Evolutionary conservation across 2,797 vertebrate genomes (phyloP), one percentile per base, ranked within the genome.

Genomic region (Cygnus olor): DNA sequence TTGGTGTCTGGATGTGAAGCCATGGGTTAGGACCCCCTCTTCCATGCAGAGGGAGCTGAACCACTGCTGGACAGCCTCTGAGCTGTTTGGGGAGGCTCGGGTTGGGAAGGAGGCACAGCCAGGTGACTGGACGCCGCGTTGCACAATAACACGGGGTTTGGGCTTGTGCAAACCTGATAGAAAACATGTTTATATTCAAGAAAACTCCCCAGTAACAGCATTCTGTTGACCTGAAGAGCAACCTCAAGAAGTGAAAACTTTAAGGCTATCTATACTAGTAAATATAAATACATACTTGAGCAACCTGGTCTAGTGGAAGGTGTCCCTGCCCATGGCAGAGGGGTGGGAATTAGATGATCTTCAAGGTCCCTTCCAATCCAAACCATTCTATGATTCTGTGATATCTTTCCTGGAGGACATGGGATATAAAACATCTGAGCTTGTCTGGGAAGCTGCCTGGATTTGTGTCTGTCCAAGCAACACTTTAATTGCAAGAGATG

Each of bases 361-460:
- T 49, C 22, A 49, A 49, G 7, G 49, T 49, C 49, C 49, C 47
- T 49, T 49, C 47, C 13, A 25, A 25, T 49, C 24, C 49, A 49
- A 49, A 49, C 4, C 49, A 49, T 49, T 49, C 49, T 49, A 7
- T 44, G 49, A 49, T 25, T 49, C 49, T 25, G 24, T 2, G 24
- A 25, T 25, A 49, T 49, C 51, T 84, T 76, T 65, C 25, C 28
- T 80, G 38, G 66, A 74, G 15, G 10, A 73, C 42, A 86, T 47
- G 63, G 70, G 78, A 68, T 47, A 19, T 40, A 51, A 72, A 93
- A 56, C 47, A 76, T 44, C 17, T 7, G 4, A 10, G 63, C 14
- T 82, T 87, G 24, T 66, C 34, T 85, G 76, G 74, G 68, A 95
- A 89, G 10, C 60, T 93, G 78, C 70, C 74, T 88, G 32, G 65